phyloP scores from a whole-genome alignment of 2,113 vertebrate genomes.

The Lates calcarifer region DNA sequence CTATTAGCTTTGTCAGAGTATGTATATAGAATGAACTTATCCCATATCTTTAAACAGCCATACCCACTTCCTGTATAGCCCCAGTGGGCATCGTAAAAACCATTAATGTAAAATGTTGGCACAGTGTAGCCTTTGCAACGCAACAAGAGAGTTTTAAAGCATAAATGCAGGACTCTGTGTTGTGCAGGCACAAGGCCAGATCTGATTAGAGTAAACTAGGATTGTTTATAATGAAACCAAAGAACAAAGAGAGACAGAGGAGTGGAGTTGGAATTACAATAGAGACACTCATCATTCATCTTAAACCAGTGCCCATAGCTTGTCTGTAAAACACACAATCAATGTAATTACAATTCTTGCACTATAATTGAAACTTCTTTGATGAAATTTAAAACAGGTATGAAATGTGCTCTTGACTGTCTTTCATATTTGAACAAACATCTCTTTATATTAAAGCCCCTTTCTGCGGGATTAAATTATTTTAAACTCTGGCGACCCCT shows the following conservation, averaged over 20 bases:
- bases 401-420: neutral
- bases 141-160: constrained; percentile 47
- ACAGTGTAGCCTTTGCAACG: constrained; percentile 43
- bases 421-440: neutral
- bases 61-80: constrained; percentile 39
- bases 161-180: constrained; percentile 38
- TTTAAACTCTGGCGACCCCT: neutral
- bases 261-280: neutral
- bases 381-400: neutral
- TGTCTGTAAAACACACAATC: neutral
- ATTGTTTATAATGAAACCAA: constrained; percentile 15
- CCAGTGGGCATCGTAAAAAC: constrained; percentile 57
- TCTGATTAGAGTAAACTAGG: constrained; percentile 34
- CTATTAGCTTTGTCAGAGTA: constrained; percentile 41
- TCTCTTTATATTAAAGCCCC: neutral
- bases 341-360: neutral
- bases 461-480: neutral
- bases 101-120: constrained; percentile 51
- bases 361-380: neutral
- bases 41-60: constrained; percentile 38
- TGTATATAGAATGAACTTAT: constrained; percentile 44
- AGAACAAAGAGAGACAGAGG: constrained; percentile 19
- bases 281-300: constrained; percentile 9
- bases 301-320: neutral
- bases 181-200: constrained; percentile 14